Base-by-base conservation (phyloP, 2,888 invertebrate species). In the Cotesia congregata region DNA sequence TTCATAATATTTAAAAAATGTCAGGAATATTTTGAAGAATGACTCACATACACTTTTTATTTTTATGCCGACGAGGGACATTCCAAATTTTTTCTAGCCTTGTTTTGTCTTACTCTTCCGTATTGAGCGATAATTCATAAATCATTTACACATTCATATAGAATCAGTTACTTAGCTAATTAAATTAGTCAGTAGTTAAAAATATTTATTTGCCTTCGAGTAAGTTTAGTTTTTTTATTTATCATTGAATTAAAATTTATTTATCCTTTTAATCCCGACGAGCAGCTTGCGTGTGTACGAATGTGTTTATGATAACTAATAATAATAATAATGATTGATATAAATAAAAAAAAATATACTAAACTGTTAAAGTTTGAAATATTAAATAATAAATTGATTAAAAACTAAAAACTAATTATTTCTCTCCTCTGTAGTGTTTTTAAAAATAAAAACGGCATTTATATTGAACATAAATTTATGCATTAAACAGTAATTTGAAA, bases 201-300 rank as follows among this genome's bases (percentile, higher is more conserved):
- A 50, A 50, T 50, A 50, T 50, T 7, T 12, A 12, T 50, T 50
- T 12, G 50, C 50, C 50, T 50, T 50, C 6, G 12, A 67, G 20
- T n/a, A 17, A 15, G 6, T n/a, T 20, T 39, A 15, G 15, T 67
- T 39, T 67, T 40, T 39, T 20, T 39, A 30, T 20, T 20, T 67
- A 30, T 30, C 41, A 7, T 50, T 50, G 12, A 50, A 50, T 50
- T 50, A 67, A 40, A 41, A n/a, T 17, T 17, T 67, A 9, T 39
- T 67, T 30, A 6, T 67, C 20, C 41, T 67, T n/a, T 17, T 5
- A 20, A 69, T 62, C 38, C 64, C 40, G 70, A 59, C 72, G 64
- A 9, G 72, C 64, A 61, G 72, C 64, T 75, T 77, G 76, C 64
- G 74, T 62, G 69, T 70, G 76, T 76, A 77, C 72, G 76, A 79